Evolutionary conservation across 2,888 invertebrate genomes (phyloP), one percentile per base, ranked within the genome.

Genomic region (Drosophila birchii): DNA sequence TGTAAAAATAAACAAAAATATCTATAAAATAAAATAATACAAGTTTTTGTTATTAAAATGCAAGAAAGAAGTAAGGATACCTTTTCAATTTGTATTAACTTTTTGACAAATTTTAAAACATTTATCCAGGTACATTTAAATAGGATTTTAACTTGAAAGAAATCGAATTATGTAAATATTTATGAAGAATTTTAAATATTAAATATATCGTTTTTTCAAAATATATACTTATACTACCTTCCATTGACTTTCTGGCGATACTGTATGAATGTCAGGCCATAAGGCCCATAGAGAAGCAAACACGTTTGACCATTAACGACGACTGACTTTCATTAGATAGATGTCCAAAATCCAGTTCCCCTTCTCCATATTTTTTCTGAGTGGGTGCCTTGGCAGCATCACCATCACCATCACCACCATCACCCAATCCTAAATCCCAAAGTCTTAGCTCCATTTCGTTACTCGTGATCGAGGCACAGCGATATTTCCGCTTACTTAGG

Each of bases 401-500:
- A 70, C 51, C 61, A 51, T 7, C 63, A 61, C 32, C 56, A 26
- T 12, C 29, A 38, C 39, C 36, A 14, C 14, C 47, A 59, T 45
- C 41, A 41, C 43, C 34, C 20, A 38, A 44, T n/a, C 44, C 36
- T 7, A 6, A 23, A 56, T 11, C 7, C 53, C 39, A 38, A 34
- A 36, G 32, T 20, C 23, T 23, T 39, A 23, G 54, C 34, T 49
- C 38, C 23, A 69, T 34, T 53, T 18, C 66, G 34, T 57, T 57
- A 41, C 43, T 51, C 49, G 64, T 38, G 26, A 51, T 53, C 58
- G 41, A 49, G 66, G 47, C 41, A 26, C 62, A 57, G 26, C 57
- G 67, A 78, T 69, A 76, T 85, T 83, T 84, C 86, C 88, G 83
- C 80, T 80, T 86, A 80, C 67, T 88, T 83, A 80, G 83, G 83